Conservation (phyloP, 2,113 vertebrate genomes). For the Anas platyrhynchos region DNA sequence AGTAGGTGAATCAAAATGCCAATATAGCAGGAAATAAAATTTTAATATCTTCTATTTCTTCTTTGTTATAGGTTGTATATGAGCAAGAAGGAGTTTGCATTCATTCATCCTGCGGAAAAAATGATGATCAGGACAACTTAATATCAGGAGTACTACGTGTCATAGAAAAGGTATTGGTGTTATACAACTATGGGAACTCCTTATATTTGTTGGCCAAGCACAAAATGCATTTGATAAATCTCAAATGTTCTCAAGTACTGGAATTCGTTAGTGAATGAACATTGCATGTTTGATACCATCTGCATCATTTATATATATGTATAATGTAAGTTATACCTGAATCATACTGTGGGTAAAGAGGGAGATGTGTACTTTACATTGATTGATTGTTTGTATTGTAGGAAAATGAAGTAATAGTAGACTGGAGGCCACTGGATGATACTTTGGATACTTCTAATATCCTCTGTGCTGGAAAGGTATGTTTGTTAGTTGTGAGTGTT, state of each 20-base stretch:
- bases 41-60: neutral
- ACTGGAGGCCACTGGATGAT: conserved; percentile 92
- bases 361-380: neutral
- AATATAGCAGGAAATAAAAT: neutral
- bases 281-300: neutral
- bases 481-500: conserved; percentile 1
- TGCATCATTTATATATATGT: neutral
- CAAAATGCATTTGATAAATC: neutral
- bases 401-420: conserved; percentile 91
- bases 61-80: conserved; percentile 83
- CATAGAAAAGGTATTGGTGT: conserved; percentile 88
- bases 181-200: neutral
- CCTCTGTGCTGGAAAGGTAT: conserved; percentile 94
- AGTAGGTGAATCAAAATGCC: neutral
- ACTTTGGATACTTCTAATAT: conserved; percentile 91
- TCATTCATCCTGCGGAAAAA: conserved; percentile 85
- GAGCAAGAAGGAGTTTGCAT: conserved; percentile 95
- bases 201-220: neutral
- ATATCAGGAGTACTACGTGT: conserved; percentile 88
- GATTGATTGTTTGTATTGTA: conserved; percentile 57
- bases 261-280: neutral
- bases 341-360: neutral
- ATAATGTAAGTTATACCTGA: neutral
- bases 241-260: neutral
- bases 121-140: conserved; percentile 86